These are phyloP conservation scores for Zaprionus vittiger DNA, from an alignment of 1,140 invertebrate species.

Conservation along the genomic window DNA sequence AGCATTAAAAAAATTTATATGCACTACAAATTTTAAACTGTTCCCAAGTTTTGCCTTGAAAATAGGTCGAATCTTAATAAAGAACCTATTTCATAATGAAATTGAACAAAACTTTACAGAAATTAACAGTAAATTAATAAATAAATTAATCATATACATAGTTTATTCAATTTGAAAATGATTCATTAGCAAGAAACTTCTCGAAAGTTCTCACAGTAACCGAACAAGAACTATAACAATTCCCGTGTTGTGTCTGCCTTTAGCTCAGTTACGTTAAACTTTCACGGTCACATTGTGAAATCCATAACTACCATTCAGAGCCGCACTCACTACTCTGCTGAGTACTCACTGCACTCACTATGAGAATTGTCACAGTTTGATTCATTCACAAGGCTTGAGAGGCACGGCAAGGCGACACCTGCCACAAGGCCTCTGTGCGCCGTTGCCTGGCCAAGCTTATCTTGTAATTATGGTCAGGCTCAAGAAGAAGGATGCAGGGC, in stretches of 20 bases:
- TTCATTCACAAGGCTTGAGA: constrained; percentile 4
- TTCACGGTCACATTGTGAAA: background rate
- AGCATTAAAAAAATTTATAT: too few relatives aligned
- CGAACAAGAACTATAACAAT: background rate
- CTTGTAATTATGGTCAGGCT: constrained; percentile 67
- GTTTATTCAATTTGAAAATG: too few relatives aligned
- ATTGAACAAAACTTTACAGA: too few relatives aligned
- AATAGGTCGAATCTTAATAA: too few relatives aligned
- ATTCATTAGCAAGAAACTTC: too few relatives aligned
- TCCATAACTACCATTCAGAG: background rate
- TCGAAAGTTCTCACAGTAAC: background rate
- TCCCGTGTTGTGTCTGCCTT: background rate
- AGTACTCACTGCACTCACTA: background rate
- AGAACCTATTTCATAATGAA: too few relatives aligned
- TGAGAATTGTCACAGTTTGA: background rate
- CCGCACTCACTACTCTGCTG: background rate
- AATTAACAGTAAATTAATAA: too few relatives aligned
- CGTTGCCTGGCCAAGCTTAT: constrained; percentile 66
- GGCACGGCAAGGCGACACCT: constrained; percentile 29
- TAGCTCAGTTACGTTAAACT: background rate
- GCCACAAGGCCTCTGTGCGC: constrained; percentile 60
- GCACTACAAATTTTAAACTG: too few relatives aligned
- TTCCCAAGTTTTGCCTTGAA: too few relatives aligned
- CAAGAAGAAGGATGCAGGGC: constrained; percentile 7
- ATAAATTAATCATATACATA: too few relatives aligned